Percentiles rank a stretch among this genome's conserved stretches.
These are phyloP conservation scores for Aporophyla nigra DNA, from an alignment of 2,888 invertebrate genomes.

Conservation along the genomic window DNA sequence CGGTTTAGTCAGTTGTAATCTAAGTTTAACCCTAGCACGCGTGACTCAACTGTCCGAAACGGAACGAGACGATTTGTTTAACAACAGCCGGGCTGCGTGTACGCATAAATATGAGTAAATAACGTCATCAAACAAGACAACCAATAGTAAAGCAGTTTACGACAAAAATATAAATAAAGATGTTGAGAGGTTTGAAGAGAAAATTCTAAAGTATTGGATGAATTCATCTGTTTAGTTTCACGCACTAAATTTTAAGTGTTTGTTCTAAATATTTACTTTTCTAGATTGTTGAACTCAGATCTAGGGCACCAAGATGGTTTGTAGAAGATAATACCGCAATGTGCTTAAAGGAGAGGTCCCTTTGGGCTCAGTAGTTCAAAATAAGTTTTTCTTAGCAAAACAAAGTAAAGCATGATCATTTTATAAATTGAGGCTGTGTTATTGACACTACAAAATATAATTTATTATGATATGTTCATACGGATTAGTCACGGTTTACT, in stretches of 20 bases:
- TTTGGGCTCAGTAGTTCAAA: neutral
- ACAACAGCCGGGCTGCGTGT: constrained; percentile 69
- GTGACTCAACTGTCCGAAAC: constrained; percentile 74
- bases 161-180: constrained; percentile 44
- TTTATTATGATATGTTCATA: constrained; percentile 37
- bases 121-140: constrained; percentile 59
- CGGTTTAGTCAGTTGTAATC: constrained; percentile 68
- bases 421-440: constrained; percentile 14
- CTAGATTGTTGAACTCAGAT: constrained; percentile 37
- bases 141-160: constrained; percentile 42
- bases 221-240: constrained; percentile 34
- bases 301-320: constrained; percentile 3
- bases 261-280: constrained; percentile 32
- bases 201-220: constrained; percentile 15
- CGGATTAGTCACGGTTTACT: constrained; percentile 48
- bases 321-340: neutral
- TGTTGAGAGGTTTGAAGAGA: constrained; percentile 24
- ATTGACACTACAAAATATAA: constrained; percentile 19
- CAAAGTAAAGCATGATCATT: constrained; percentile 6
- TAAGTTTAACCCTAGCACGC: constrained; percentile 76
- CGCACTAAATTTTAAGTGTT: constrained; percentile 14
- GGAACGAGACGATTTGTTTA: constrained; percentile 70
- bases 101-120: constrained; percentile 71
- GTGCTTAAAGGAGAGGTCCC: no score
- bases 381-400: neutral